These are phyloP conservation scores for Astatoreochromis straeleni DNA, from an alignment of 2,113 vertebrate genomes.

Conservation along the genomic window DNA sequence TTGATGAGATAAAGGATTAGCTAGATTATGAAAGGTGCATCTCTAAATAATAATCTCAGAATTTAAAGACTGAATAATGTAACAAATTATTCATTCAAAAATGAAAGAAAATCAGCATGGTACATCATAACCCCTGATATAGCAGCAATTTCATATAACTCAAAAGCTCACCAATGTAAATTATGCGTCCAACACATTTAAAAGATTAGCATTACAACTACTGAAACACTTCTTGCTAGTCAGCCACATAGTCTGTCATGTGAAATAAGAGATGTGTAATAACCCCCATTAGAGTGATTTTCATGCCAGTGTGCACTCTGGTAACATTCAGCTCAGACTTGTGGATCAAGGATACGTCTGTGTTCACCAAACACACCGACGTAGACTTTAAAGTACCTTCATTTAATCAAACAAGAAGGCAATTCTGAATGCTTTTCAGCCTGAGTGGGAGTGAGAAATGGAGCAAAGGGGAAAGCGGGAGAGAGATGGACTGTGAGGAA, in stretches of 20 bases:
- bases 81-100: not conserved
- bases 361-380: not conserved
- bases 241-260: not conserved
- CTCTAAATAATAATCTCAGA: not conserved
- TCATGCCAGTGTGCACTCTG: not conserved
- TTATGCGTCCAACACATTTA: not conserved
- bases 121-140: not conserved
- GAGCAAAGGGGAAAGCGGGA: not conserved
- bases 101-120: not conserved
- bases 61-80: not conserved
- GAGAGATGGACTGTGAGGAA: constrained; percentile 6
- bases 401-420: not conserved
- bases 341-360: not conserved
- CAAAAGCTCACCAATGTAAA: not conserved
- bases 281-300: not conserved
- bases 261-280: not conserved
- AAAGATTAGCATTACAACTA: not conserved
- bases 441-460: not conserved
- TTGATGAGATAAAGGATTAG: not conserved
- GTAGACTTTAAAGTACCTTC: not conserved
- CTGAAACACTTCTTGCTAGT: not conserved
- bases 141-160: not conserved
- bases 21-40: not conserved
- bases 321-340: not conserved
- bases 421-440: not conserved